Evolutionary conservation across 2,797 vertebrate genomes (phyloP), one percentile per base, ranked within the genome.

Genomic region (Phrynocephalus guinanensis): DNA sequence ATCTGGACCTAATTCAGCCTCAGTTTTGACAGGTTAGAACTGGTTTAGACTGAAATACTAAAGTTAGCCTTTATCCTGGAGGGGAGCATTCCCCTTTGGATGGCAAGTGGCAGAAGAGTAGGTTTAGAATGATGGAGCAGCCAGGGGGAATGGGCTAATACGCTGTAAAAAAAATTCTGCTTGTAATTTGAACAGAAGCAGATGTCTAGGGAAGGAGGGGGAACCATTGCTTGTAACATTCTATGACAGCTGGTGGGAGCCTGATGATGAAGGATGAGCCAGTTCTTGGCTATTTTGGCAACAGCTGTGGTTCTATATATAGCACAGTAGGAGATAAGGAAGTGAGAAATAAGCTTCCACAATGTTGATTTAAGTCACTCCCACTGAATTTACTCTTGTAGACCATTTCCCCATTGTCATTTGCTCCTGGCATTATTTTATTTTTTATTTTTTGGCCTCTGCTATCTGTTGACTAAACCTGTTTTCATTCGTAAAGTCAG

Each of bases 331-430:
- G 52, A 56, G 52, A 28, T 7, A 80, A 56, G 6, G 24, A 60
- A 10, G 11, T 52, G 70, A n/a, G 70, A 26, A 26, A 33, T 56
- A 56, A 56, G 52, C 18, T 70, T 89, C 90, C 85, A 75, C 30
- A 30, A 5, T 83, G 22, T 60, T 85, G 48, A 82, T 92, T 88
- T 89, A 90, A 93, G 82, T 71, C 60, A 90, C 88, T 92, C 91
- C 82, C 85, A 73, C 63, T 28, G 83, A 24, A 16, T 79, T 89
- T 91, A 93, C 10, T 80, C 13, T 85, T 91, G 83, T 11, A 67
- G 0, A 70, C 78, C 91, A 67, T 91, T 48, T 16, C 1, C 5
- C 50, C 88, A 48, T 38, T 79, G 81, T 50, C 6, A 86, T 86
- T 86, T 90, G n/a, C 86, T 56, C 52, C 9, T 56, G 52, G 52